A percentile compares a stretch with the other conserved stretches of the same genome.
Conservation (phyloP, 2,113 vertebrate genomes). For the Rallus limicola region DNA sequence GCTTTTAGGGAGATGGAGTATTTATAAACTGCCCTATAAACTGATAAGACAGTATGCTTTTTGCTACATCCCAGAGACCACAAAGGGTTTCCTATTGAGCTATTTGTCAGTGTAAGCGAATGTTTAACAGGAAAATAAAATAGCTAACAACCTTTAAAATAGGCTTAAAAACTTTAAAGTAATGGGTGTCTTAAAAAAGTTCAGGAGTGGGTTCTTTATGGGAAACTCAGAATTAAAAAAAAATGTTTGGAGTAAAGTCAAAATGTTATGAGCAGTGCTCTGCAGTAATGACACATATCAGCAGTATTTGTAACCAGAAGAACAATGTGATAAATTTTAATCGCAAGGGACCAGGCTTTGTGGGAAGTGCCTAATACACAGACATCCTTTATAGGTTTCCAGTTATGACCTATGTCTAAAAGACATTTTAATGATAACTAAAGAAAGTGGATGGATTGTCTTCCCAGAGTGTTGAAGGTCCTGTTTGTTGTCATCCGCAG, state of each 20-base stretch:
- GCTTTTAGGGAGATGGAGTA: conserved; percentile 42
- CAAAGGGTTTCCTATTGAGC: conserved; percentile 38
- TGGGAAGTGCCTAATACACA: conserved; percentile 82
- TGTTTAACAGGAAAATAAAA: conserved; percentile 63
- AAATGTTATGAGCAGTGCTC: conserved; percentile 78
- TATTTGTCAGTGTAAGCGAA: conserved; percentile 52
- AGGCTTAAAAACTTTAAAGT: conserved; percentile 25
- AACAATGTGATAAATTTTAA: conserved; percentile 85
- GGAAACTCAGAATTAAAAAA: conserved; percentile 56
- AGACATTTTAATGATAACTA: conserved; percentile 89
- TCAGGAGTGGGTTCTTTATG: conserved; percentile 66
- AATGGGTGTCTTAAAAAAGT: conserved; percentile 40
- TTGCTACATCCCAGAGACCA: conserved; percentile 46
- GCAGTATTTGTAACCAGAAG: conserved; percentile 80
- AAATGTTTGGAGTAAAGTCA: conserved; percentile 76
- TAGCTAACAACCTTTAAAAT: conserved; percentile 55
- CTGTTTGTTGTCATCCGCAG: conserved; percentile 83
- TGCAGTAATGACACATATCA: conserved; percentile 83
- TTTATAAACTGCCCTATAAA: conserved; percentile 25
- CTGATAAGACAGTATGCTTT: conserved; percentile 3
- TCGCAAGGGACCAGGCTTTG: conserved; percentile 76
- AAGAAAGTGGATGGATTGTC: conserved; percentile 84
- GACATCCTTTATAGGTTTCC: conserved; percentile 86
- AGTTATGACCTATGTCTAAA: conserved; percentile 85
- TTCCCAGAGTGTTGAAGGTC: conserved; percentile 85